A percentile compares a stretch with the other conserved stretches of the same genome.
Conservation (phyloP, 2,888 invertebrate species). For the Timema podura region DNA sequence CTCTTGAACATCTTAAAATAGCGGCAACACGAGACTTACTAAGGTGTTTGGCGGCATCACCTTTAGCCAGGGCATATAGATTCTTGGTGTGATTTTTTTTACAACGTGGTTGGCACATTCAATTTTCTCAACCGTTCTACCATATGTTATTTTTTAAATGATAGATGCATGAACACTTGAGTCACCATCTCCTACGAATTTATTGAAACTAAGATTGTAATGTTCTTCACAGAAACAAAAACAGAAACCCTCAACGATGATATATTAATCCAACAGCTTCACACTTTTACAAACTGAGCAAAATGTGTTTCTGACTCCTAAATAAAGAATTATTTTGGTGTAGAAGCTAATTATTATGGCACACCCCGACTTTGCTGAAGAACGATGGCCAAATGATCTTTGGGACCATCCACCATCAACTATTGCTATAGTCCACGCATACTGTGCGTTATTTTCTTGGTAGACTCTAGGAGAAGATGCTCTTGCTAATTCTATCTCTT, state of each 20-base stretch:
- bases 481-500: slow-evolving; percentile 4
- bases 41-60: not conserved
- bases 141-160: slow-evolving; percentile 34
- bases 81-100: slow-evolving; percentile 29
- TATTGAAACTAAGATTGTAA: slow-evolving; percentile 37
- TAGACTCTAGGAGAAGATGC: not conserved
- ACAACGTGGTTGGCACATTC: slow-evolving; percentile 40
- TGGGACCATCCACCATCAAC: slow-evolving; percentile 18
- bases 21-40: not conserved
- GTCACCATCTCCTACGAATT: slow-evolving; percentile 41
- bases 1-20: not conserved
- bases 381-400: slow-evolving; percentile 15
- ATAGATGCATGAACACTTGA: slow-evolving; percentile 38
- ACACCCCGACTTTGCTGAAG: slow-evolving; percentile 12
- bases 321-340: slow-evolving; percentile 36
- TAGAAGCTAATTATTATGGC: slow-evolving; percentile 28
- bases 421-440: not conserved
- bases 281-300: slow-evolving; percentile 37
- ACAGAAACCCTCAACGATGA: slow-evolving; percentile 39
- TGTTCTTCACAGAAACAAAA: slow-evolving; percentile 35
- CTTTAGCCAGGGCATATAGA: not conserved
- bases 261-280: slow-evolving; percentile 37
- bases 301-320: slow-evolving; percentile 39
- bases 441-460: not conserved
- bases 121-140: slow-evolving; percentile 36